Evolutionary conservation across 37 sponge, comb jelly and placozoan species (phyloP).

Genomic region (Trichoplax adhaerens): DNA sequence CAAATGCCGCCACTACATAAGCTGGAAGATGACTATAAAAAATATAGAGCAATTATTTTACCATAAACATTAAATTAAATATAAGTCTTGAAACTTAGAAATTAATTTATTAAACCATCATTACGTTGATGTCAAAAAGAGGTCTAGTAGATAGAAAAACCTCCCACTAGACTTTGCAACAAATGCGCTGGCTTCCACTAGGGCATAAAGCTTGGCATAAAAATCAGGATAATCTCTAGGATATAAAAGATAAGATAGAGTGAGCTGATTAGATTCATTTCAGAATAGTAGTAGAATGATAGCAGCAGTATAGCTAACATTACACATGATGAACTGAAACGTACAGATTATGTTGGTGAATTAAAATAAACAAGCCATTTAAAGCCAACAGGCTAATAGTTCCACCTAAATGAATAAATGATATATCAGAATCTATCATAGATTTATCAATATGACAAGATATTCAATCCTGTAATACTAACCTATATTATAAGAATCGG

Average conservation of each 20-base stretch:
- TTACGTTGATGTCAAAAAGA: slow-evolving; percentile 69
- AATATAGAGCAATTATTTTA: background rate
- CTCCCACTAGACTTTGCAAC: slow-evolving; percentile 47
- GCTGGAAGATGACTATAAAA: slow-evolving; percentile 62
- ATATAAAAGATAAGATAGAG: no score
- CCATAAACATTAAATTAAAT: background rate
- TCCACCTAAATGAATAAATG: slow-evolving; percentile 39
- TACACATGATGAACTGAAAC: background rate
- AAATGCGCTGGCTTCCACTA: slow-evolving; percentile 43
- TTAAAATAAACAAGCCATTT: slow-evolving; percentile 85
- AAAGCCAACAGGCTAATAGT: slow-evolving; percentile 78
- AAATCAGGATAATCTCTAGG: slow-evolving; percentile 84
- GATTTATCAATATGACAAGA: background rate
- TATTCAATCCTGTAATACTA: background rate
- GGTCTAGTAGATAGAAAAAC: slow-evolving; percentile 72
- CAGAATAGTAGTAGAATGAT: background rate
- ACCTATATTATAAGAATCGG: slow-evolving; percentile 54
- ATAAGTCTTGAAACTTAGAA: background rate
- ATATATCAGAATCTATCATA: slow-evolving; percentile 2
- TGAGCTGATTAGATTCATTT: no score
- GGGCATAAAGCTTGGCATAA: slow-evolving; percentile 62
- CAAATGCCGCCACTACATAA: slow-evolving; percentile 87
- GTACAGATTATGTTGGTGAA: slow-evolving; percentile 81
- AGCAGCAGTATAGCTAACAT: background rate
- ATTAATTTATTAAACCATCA: background rate